Evolutionary conservation across 2,797 vertebrate genomes (phyloP), one percentile per base, ranked within the genome.

Genomic region (Sebastes umbrosus): DNA sequence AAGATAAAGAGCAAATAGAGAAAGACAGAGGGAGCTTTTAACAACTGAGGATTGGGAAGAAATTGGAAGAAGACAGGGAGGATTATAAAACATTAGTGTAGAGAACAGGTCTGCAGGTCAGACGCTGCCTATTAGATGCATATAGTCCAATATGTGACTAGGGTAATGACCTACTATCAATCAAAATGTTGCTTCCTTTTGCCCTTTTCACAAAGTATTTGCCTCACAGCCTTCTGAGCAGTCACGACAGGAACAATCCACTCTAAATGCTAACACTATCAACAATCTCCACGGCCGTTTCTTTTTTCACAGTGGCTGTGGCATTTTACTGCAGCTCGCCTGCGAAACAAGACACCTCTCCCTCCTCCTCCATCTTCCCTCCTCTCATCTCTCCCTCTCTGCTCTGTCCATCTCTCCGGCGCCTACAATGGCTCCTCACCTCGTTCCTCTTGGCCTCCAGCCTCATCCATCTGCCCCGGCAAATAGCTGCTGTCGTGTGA

Each of bases 191-290:
- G 66, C 70, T 62, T 74, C 79, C 64, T 57, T 4, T 78, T 86
- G 80, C 46, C 82, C 88, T 88, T 89, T 72, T 83, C 80, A 80
- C 59, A 65, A 75, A 73, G 34, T 36, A 52, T 85, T 85, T 74
- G 29, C 74, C 70, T 86, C 78, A 12, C 64, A 76, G 63, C 64
- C 58, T 34, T 20, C 55, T 31, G n/a, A 69, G 79, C 77, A 54
- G 77, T 29, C 79, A 58, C 18, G 24, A 85, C 81, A 68, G 86
- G 76, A 78, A 77, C 62, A 70, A 84, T 75, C 65, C 68, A 69
- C 76, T 85, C 79, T 71, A 87, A 90, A 87, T 73, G 80, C 69
- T 68, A 87, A 83, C 73, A 12, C 77, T 12, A 73, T 84, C 87
- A 84, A 68, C 78, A 77, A 66, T 71, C 55, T 70, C 68, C 77